Base-by-base conservation (phyloP, 2,888 invertebrate species). In the Ischnus inquisitorius region DNA sequence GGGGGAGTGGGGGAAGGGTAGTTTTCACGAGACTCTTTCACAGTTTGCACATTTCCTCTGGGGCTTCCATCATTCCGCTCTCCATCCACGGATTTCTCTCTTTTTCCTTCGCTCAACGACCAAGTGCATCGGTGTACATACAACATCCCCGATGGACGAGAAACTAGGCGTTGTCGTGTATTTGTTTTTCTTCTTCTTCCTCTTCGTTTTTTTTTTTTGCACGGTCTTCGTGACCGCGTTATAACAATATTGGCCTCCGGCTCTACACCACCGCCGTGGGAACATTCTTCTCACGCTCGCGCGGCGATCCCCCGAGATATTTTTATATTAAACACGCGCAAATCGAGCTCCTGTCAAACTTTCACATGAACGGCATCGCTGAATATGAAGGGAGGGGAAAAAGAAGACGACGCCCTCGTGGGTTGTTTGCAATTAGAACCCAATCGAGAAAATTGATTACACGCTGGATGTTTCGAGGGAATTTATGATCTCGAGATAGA, bases 11-110 rank as follows among this genome's bases (percentile, higher is more conserved):
- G 34, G 34, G 6, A 82, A 65, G 85, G 83, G 79, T 79, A 82
- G 85, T 82, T 85, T 85, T 76, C 25, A 25, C 72, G 68, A 62
- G 82, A 85, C 76, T 84, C 82, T 79, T 85, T 77, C 83, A 78
- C 85, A 79, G 82, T 82, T 83, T 78, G 76, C 80, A 80, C 83
- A 80, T 82, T 83, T 85, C 83, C 82, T 84, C 82, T 75, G 82
- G 84, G 79, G 84, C 71, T 84, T 85, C 83, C 46, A 64, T 62
- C 71, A 19, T 76, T 77, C 74, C 72, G 48, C 19, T 82, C 60
- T 75, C 76, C 22, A 54, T 28, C 43, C 68, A 16, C 41, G 46
- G 41, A 67, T 83, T 69, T 68, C 54, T 72, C 54, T 72, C 77
- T 69, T 25, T 69, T 39, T 19, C 48, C 51, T 34, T 1, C 68